Percentiles rank a stretch among this genome's conserved stretches.
Evolutionary conservation across 2,888 invertebrate species (phyloP).

Genomic region (Philhelius pedissequus): DNA sequence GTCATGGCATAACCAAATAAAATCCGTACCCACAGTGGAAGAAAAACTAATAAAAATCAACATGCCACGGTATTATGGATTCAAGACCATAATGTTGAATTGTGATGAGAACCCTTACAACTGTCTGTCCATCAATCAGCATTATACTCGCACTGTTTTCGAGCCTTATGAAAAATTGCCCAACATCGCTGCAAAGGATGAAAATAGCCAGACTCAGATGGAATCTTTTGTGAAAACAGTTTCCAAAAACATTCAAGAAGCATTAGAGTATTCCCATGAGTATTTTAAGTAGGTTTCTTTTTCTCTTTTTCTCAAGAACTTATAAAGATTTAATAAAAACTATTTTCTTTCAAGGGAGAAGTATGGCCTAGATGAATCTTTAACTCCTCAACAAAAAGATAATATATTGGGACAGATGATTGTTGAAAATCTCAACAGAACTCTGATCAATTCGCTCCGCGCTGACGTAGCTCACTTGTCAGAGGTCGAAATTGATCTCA

Average conservation of each 20-base stretch:
- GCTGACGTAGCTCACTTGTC: slow-evolving; percentile 82
- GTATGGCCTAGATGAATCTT: slow-evolving; percentile 31
- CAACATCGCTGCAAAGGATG: not conserved
- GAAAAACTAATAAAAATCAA: slow-evolving; percentile 91
- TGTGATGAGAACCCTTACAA: slow-evolving; percentile 84
- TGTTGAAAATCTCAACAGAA: slow-evolving; percentile 85
- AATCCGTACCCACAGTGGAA: slow-evolving; percentile 85
- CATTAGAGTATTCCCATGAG: slow-evolving; percentile 73
- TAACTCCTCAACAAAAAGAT: slow-evolving; percentile 71
- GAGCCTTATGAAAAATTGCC: slow-evolving; percentile 79
- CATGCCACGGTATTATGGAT: slow-evolving; percentile 91
- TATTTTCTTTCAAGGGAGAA: slow-evolving; percentile 12
- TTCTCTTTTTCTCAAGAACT: not conserved
- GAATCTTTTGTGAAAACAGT: slow-evolving; percentile 69
- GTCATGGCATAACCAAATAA: slow-evolving; percentile 82
- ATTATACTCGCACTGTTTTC: slow-evolving; percentile 89
- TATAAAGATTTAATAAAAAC: not conserved
- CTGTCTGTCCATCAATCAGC: slow-evolving; percentile 85
- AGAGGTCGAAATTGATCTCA: slow-evolving; percentile 83
- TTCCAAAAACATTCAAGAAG: slow-evolving; percentile 74
- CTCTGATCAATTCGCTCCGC: slow-evolving; percentile 82
- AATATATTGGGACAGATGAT: slow-evolving; percentile 78
- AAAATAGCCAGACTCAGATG: slow-evolving; percentile 27
- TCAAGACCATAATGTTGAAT: slow-evolving; percentile 82
- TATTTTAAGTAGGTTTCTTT: slow-evolving; percentile 70